Evolutionary conservation across 2,888 invertebrate genomes (phyloP).

Genomic region (Epinotia ramella): DNA sequence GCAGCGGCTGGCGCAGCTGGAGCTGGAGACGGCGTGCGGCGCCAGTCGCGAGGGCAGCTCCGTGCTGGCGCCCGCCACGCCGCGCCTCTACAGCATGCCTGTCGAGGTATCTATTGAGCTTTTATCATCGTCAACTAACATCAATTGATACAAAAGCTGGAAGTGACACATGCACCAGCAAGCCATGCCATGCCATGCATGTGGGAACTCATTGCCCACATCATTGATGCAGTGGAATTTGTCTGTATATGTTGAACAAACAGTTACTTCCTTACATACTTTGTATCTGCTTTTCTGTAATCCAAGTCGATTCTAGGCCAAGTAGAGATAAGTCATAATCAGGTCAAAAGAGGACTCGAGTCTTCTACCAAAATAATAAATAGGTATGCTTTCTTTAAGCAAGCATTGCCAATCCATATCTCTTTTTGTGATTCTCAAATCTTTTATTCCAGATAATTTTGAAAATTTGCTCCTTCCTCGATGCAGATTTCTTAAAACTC

Average conservation of each 20-base stretch:
- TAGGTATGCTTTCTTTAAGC: no score
- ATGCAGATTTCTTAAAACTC: conserved; percentile 82
- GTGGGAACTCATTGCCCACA: no score
- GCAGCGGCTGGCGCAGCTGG: conserved; percentile 56
- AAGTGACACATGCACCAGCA: no score
- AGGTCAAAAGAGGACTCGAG: neutral
- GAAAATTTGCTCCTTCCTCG: conserved; percentile 86
- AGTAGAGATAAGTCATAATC: neutral
- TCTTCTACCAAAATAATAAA: no score
- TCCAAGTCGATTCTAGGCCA: no score
- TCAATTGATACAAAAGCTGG: no score
- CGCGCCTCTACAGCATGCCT: conserved; percentile 70
- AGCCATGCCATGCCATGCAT: no score
- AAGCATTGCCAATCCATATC: no score
- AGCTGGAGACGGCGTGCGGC: conserved; percentile 56
- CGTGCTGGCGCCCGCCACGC: conserved; percentile 57
- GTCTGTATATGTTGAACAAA: neutral
- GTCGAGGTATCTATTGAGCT: conserved; percentile 66
- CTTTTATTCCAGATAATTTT: conserved; percentile 83
- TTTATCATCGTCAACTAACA: no score
- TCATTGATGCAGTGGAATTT: no score
- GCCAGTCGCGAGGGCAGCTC: conserved; percentile 48
- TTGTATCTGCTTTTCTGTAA: neutral
- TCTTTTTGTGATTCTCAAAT: neutral
- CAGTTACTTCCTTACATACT: neutral